These are phyloP conservation scores for Babyrousa celebensis DNA, from an alignment of 2,797 vertebrate genomes.

Conservation along the genomic window DNA sequence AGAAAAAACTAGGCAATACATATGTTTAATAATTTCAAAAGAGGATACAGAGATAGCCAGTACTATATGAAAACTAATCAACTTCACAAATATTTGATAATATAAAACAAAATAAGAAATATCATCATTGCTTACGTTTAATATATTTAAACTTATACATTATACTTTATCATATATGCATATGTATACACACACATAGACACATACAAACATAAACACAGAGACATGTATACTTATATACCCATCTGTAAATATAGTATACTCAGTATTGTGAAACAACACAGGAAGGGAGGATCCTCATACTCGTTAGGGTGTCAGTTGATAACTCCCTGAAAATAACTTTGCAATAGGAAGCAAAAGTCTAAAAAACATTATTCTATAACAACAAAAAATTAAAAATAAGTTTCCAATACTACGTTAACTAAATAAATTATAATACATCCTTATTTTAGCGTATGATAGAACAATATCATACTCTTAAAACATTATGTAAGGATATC, in stretches of 20 bases:
- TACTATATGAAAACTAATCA: background rate
- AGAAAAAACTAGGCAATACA: background rate
- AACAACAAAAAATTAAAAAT: conserved; percentile 33
- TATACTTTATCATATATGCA: background rate
- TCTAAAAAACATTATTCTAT: background rate
- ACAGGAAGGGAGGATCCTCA: background rate
- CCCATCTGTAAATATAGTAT: background rate
- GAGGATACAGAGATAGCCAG: background rate
- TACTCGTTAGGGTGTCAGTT: background rate
- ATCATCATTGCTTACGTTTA: background rate
- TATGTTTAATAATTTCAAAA: conserved; percentile 2
- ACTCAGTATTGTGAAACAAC: background rate
- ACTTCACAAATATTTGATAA: conserved; percentile 8
- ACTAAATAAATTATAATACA: background rate
- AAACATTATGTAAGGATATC: background rate
- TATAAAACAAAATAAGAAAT: background rate
- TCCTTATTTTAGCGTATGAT: background rate
- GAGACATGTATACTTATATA: background rate
- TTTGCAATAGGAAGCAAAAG: background rate
- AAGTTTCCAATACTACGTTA: background rate
- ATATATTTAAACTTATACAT: background rate
- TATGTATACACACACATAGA: no score
- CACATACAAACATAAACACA: background rate
- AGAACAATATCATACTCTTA: conserved; percentile 24
- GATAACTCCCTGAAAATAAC: conserved; percentile 8